Evolutionary conservation across 2,797 vertebrate species (phyloP), one percentile per base, ranked within the genome.

Genomic region (Pyrocephalus nanus): DNA sequence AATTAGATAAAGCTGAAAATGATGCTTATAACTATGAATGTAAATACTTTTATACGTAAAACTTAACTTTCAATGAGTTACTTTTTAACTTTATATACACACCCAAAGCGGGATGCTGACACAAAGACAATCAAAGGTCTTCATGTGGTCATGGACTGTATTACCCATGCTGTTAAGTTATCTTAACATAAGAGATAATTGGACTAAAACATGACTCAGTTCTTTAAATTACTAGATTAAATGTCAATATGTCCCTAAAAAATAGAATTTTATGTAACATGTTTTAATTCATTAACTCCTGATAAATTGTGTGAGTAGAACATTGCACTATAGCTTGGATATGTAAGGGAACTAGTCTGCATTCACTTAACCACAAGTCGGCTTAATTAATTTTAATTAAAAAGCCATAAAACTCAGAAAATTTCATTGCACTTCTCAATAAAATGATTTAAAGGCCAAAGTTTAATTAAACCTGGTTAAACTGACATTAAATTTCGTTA

Each of bases 391-490:
- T 91, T 95, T 85, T 93, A 93, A 95, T 93, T 94, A 91, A 85
- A 93, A 93, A 79, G 32, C 21, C 57, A 87, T 89, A 89, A 94
- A 95, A 36, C 45, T 80, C n/a, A 71, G 50, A 83, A 81, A 94
- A 79, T 57, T 60, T 82, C 36, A 82, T 54, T 76, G 29, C 36
- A 53, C 3, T 65, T 89, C 29, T 87, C 74, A 85, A 12, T 30
- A 61, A 91, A 93, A 93, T 90, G 5, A 86, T 94, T 93, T 86
- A 81, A 91, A 86, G 91, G 34, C n/a, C 25, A 30, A 93, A 87
- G 27, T 88, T 91, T 91, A 91, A 92, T 88, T 94, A 86, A 77
- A 32, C 34, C 25, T 70, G 38, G n/a, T 85, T 84, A 87, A 84
- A 90, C 22, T 54, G 66, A 50, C 30, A 81, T 69, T 81, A 90